Base-by-base conservation (phyloP, 1,140 invertebrate genomes). In the Magallana ariakensis region DNA sequence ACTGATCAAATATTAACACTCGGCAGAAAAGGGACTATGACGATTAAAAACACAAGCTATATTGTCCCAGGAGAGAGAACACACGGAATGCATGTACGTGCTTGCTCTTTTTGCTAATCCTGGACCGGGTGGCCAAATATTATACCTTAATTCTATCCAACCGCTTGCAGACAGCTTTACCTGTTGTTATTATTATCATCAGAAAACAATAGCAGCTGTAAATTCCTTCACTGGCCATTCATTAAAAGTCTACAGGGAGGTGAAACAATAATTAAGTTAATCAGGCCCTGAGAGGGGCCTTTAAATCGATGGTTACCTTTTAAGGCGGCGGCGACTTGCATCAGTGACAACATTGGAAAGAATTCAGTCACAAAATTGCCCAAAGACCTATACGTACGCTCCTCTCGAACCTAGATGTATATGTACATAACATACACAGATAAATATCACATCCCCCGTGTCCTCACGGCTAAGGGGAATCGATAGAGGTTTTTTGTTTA, bases 1-100 rank as follows among this genome's bases (percentile, higher is more conserved):
- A 66, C 62, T 70, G 11, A 70, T 70, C 66, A 70, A 70, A 70
- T 70, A 70, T 70, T 70, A 70, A 70, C 66, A 70, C 66, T 22
- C 11, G 11, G 33, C 22, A 70, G 19, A 70, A 19, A 66, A 70
- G 6, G 66, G 11, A 13, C 13, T 26, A 26, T 2, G 66, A 10
- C 66, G 22, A 26, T 19, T 70, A 70, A 33, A 33, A 70, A 13
- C 22, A 70, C 66, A 26, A 70, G 22, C 3, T 70, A 13, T 26
- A 33, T 70, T 33, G 66, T 26, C 66, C 66, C 66, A 19, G 9
- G 66, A 7, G 9, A 33, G 33, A 33, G 33, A 33, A 33, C 33
- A 33, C 22, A 70, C 7, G 22, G 22, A 10, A 70, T 22, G 9
- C 66, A 26, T 70, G 66, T 26, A 70, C 13, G 22, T 22, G 66